Base-by-base conservation (phyloP, 2,113 vertebrate genomes). In the Clarias magur region DNA sequence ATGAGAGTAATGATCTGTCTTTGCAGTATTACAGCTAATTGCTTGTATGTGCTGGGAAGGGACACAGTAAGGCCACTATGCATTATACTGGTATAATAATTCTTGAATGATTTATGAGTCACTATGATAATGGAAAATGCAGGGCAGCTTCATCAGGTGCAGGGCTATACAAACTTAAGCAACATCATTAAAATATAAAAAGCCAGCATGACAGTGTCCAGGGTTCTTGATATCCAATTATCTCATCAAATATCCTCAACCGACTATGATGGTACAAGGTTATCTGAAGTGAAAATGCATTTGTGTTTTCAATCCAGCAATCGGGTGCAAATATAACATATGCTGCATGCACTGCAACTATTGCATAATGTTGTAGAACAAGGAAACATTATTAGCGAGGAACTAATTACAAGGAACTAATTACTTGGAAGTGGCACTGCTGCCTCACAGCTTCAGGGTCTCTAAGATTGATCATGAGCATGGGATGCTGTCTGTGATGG, bases 51-150 rank as follows among this genome's bases (percentile, higher is more conserved):
- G 67, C 57, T 13, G 67, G 75, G 85, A 80, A 48, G 48, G 59
- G 81, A 23, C 79, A 78, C 11, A 57, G 67, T 84, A 87, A 87
- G 82, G 85, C 88, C 89, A 85, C 72, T 30, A 10, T 17, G 3
- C 73, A 81, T 75, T 75, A 75, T 48, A 67, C 89, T 93, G 92
- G 93, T 93, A 92, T 94, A 92, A 94, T 94, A 90, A 82, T 89
- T 78, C 60, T 85, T 72, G 79, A 85, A 83, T 16, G 42, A 81
- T 83, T 88, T 83, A 87, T 91, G 70, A 78, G 81, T 88, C 86
- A 86, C 34, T 80, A 91, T 92, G 89, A 48, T 48, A 91, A 92
- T 91, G 91, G 38, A 92, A 93, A 92, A 94, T 93, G 90, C 89
- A 91, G 83, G 62, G 81, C 42, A 76, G 34, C 21, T 42, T 48